A percentile compares a stretch with the other conserved stretches of the same genome.
These are phyloP conservation scores for Lepidochitona cinerea DNA, from an alignment of 2,888 invertebrate species.

Conservation along the genomic window DNA sequence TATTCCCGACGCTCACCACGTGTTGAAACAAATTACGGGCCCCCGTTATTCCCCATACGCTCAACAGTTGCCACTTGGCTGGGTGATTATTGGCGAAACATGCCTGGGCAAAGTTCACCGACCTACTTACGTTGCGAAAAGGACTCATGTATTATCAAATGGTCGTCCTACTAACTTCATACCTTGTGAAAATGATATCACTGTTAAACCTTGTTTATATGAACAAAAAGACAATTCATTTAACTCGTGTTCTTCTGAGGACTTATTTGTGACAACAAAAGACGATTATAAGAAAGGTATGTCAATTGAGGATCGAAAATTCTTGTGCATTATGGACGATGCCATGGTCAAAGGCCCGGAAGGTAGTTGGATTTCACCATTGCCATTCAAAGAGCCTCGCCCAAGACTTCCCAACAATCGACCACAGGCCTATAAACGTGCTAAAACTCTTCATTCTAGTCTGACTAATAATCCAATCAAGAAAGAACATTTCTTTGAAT, in stretches of 20 bases:
- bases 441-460: constrained; percentile 3
- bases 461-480: constrained; percentile 13
- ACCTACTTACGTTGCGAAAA: background rate
- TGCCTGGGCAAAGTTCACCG: background rate
- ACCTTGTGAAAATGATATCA: no score
- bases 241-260: no score
- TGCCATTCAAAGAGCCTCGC: constrained; percentile 24
- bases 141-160: no score
- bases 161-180: no score
- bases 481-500: constrained; percentile 14
- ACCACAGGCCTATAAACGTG: constrained; percentile 8
- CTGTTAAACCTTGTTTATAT: no score
- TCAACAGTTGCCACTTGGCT: background rate
- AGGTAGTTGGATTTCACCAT: constrained; percentile 30
- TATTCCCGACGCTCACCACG: no score
- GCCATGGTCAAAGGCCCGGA: constrained; percentile 7
- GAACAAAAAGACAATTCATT: no score
- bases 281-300: constrained; percentile 26
- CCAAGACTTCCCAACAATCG: constrained; percentile 3
- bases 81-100: background rate
- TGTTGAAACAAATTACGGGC: no score
- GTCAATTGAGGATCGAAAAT: constrained; percentile 30
- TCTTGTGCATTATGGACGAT: constrained; percentile 22
- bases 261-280: constrained; percentile 11
- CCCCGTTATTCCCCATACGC: background rate